A percentile compares a stretch with the other conserved stretches of the same genome.
These are phyloP conservation scores for Entelurus aequoreus DNA, from an alignment of 2,113 vertebrate species.

Conservation along the genomic window DNA sequence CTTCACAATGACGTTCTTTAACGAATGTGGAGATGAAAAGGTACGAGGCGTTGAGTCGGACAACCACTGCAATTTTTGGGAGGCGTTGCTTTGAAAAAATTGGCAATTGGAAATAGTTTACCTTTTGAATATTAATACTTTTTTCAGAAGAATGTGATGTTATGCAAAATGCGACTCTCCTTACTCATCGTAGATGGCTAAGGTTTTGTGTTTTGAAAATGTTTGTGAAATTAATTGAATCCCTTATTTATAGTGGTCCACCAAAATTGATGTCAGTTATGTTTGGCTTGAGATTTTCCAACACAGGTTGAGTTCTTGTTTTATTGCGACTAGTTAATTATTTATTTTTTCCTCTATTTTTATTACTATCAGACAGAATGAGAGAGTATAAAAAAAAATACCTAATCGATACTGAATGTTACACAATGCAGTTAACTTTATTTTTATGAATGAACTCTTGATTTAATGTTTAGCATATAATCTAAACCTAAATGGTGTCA, in stretches of 20 bases:
- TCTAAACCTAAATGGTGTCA: constrained; percentile 64
- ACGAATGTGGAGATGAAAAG: constrained; percentile 35
- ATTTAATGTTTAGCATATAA: constrained; percentile 66
- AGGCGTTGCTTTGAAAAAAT: constrained; percentile 41
- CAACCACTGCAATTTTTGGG: constrained; percentile 58
- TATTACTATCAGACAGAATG: constrained; percentile 39
- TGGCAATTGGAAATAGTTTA: constrained; percentile 44
- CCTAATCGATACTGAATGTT: constrained; percentile 66
- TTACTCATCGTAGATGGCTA: constrained; percentile 52
- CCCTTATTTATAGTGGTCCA: constrained; percentile 57
- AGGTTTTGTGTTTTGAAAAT: constrained; percentile 58
- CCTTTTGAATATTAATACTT: constrained; percentile 67
- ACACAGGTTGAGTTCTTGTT: constrained; percentile 4
- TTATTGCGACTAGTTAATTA: constrained; percentile 24
- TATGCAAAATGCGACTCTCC: constrained; percentile 41
- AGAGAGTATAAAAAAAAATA: constrained; percentile 31
- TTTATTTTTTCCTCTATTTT: constrained; percentile 50
- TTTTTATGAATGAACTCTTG: constrained; percentile 58
- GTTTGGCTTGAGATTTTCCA: constrained; percentile 45
- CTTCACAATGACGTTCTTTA: constrained; percentile 50
- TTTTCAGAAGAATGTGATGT: constrained; percentile 69
- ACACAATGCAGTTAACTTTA: constrained; percentile 62
- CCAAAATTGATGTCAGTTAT: constrained; percentile 47
- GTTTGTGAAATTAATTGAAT: constrained; percentile 50
- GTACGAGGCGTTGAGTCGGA: constrained; percentile 49